A percentile compares a stretch with the other conserved stretches of the same genome.
phyloP scores from a whole-genome alignment of 2,113 vertebrate genomes.

The Gobio gobio region DNA sequence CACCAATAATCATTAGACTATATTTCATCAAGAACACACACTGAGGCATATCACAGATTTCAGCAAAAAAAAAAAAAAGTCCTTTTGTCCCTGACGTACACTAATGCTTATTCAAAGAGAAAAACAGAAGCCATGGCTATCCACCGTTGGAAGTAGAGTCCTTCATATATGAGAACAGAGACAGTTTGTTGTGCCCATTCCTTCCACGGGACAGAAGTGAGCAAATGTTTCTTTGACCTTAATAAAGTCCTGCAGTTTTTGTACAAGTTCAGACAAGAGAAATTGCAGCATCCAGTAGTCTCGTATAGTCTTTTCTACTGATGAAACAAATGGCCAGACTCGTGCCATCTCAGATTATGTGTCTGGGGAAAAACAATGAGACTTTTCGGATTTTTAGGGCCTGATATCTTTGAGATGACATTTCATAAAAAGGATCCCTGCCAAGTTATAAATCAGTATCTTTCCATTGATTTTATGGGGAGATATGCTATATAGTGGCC shows the following conservation, averaged over 20 bases:
- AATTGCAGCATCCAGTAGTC: slow-evolving; percentile 59
- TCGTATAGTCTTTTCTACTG: slow-evolving; percentile 17
- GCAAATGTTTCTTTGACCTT: slow-evolving; percentile 74
- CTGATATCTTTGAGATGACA: slow-evolving; percentile 22
- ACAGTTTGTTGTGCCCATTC: slow-evolving; percentile 55
- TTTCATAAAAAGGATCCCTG: slow-evolving; percentile 39
- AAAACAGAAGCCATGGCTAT: slow-evolving; percentile 47
- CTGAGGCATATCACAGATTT: slow-evolving; percentile 71
- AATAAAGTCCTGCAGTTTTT: slow-evolving; percentile 59
- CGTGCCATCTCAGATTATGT: slow-evolving; percentile 1
- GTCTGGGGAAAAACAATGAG: slow-evolving; percentile 34
- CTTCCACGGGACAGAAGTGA: slow-evolving; percentile 64
- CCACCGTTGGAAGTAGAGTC: slow-evolving; percentile 60
- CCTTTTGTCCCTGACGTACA: slow-evolving; percentile 61
- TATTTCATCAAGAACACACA: slow-evolving; percentile 70
- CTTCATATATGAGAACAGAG: slow-evolving; percentile 55
- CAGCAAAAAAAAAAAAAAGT: slow-evolving; percentile 56
- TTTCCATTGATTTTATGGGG: slow-evolving; percentile 33
- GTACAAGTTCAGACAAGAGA: slow-evolving; percentile 55
- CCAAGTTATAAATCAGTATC: slow-evolving; percentile 26
- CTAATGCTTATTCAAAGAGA: slow-evolving; percentile 54
- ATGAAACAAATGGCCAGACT: slow-evolving; percentile 7
- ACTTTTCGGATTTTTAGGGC: slow-evolving; percentile 15
- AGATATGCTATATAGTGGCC: slow-evolving; percentile 16
- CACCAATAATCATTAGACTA: slow-evolving; percentile 73